These are phyloP conservation scores for Mus caroli DNA, from an alignment of 2,797 vertebrate species.

Conservation along the genomic window DNA sequence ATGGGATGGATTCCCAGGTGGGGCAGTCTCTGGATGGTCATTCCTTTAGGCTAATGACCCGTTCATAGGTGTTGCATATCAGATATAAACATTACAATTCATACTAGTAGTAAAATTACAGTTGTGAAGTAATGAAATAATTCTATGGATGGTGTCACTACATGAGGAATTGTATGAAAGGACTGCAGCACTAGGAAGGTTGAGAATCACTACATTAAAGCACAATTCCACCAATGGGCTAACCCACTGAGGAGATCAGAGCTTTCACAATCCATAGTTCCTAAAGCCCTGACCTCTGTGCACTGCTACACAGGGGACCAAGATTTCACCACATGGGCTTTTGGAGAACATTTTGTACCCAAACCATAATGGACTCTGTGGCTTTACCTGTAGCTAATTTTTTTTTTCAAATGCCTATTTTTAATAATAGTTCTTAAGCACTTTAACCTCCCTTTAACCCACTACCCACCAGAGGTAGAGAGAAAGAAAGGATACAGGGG, in stretches of 20 bases:
- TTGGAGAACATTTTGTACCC: neutral
- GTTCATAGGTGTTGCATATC: neutral
- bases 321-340: neutral
- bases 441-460: neutral
- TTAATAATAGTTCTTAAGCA: neutral
- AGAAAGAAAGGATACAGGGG: neutral
- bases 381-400: neutral
- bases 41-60: no score
- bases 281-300: neutral
- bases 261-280: neutral
- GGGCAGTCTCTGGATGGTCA: no score
- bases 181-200: neutral
- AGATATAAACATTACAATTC: neutral
- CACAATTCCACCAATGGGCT: neutral
- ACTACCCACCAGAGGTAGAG: neutral
- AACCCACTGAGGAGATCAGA: neutral
- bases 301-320: neutral
- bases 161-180: neutral
- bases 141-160: neutral
- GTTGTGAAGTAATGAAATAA: neutral
- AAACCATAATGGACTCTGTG: neutral
- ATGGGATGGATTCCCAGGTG: no score
- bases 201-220: neutral
- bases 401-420: neutral
- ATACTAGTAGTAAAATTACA: neutral